These are phyloP conservation scores for Piezodorus guildinii DNA, from an alignment of 1,140 invertebrate species.

Conservation along the genomic window DNA sequence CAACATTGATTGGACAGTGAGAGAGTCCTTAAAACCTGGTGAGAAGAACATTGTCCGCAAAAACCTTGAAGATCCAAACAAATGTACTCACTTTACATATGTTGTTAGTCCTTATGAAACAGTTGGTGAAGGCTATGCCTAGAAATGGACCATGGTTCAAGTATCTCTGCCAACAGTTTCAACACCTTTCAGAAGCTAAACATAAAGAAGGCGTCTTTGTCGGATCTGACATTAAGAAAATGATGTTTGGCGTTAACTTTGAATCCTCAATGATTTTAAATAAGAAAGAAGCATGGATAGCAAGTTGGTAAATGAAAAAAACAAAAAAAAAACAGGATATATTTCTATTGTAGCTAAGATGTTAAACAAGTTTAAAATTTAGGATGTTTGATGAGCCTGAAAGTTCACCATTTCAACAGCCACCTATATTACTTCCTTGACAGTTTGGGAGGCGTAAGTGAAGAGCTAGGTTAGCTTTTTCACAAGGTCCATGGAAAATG, in stretches of 20 bases:
- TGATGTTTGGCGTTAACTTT: neutral
- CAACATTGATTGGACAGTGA: too few species aligned
- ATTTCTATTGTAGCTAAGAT: too few species aligned
- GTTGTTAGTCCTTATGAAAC: neutral
- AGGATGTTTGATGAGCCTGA: too few species aligned
- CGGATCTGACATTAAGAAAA: neutral
- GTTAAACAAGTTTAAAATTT: too few species aligned
- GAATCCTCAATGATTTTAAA: neutral
- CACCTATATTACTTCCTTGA: neutral
- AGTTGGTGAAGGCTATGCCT: neutral
- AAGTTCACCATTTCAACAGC: too few species aligned
- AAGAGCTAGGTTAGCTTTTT: neutral
- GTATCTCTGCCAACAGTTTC: too few species aligned
- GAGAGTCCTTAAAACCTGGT: too few species aligned
- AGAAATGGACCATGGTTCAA: neutral
- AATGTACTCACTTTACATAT: too few species aligned
- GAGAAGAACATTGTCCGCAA: too few species aligned
- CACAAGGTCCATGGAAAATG: neutral
- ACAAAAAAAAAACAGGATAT: too few species aligned
- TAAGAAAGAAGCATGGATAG: neutral
- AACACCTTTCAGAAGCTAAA: neutral
- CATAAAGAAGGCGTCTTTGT: neutral
- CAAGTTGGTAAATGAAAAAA: neutral
- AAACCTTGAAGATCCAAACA: too few species aligned
- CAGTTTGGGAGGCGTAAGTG: neutral